A percentile compares a stretch with the other conserved stretches of the same genome.
Evolutionary conservation across 2,888 invertebrate species (phyloP).

Genomic region (Latrodectus hesperus): DNA sequence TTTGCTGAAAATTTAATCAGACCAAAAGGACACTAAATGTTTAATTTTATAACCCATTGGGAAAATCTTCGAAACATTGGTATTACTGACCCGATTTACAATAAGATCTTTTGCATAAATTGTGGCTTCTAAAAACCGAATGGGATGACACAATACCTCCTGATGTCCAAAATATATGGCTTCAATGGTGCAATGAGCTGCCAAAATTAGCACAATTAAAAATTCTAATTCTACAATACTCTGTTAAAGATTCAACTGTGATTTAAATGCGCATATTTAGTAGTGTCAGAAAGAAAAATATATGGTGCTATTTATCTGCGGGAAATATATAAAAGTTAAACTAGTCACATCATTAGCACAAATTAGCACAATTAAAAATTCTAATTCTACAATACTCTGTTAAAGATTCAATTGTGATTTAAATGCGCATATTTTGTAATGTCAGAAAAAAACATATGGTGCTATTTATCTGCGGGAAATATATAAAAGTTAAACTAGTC

Average conservation of each 20-base stretch:
- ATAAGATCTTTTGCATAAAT: background rate
- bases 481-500: background rate
- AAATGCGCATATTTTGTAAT: background rate
- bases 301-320: slow-evolving; percentile 6
- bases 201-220: background rate
- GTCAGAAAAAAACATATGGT: background rate
- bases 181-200: background rate
- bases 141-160: background rate
- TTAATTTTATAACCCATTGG: background rate
- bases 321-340: background rate
- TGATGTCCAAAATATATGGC: background rate
- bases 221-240: background rate
- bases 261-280: background rate
- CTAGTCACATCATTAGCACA: no score
- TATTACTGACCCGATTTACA: background rate
- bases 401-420: background rate
- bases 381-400: background rate
- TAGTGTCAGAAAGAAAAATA: background rate
- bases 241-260: no score
- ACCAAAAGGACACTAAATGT: background rate
- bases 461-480: background rate
- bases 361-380: no score
- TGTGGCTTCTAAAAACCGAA: background rate
- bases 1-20: background rate
- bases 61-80: slow-evolving; percentile 7